These are phyloP conservation scores for Leptopilina boulardi DNA, from an alignment of 1,140 invertebrate genomes.

Conservation along the genomic window DNA sequence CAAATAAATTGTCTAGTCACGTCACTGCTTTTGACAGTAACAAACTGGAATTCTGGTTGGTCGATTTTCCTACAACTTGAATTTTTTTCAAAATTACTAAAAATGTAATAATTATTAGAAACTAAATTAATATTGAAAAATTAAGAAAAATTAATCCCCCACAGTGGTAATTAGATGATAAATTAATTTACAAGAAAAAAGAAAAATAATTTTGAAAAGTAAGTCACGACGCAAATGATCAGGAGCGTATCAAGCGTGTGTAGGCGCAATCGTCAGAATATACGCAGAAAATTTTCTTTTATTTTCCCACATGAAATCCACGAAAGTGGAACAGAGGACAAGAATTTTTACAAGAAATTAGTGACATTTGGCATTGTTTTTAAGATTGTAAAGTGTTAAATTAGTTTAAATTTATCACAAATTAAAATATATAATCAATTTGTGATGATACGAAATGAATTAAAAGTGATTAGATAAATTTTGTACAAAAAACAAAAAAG, in stretches of 20 bases:
- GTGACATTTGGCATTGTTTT: not conserved
- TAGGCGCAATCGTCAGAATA: not conserved
- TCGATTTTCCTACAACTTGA: not conserved
- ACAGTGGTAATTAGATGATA: not conserved
- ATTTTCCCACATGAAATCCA: not conserved
- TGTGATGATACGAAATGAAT: not conserved
- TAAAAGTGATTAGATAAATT: too few species aligned
- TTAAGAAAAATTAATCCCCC: not conserved
- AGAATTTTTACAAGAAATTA: not conserved
- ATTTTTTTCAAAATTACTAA: not conserved
- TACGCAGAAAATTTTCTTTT: not conserved
- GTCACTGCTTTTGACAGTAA: not conserved
- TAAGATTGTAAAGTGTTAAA: slow-evolving; percentile 3
- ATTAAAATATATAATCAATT: not conserved
- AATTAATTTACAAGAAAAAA: not conserved
- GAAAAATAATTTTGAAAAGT: not conserved
- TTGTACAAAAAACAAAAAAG: too few species aligned
- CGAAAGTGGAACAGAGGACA: not conserved
- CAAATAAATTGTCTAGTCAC: not conserved
- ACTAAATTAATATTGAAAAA: not conserved
- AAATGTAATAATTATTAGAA: not conserved
- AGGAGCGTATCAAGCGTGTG: not conserved
- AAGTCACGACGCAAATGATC: not conserved
- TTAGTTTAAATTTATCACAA: not conserved
- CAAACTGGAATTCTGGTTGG: not conserved